Evolutionary conservation across 2,113 vertebrate species (phyloP).

Genomic region (Neolamprologus cancellatus): DNA sequence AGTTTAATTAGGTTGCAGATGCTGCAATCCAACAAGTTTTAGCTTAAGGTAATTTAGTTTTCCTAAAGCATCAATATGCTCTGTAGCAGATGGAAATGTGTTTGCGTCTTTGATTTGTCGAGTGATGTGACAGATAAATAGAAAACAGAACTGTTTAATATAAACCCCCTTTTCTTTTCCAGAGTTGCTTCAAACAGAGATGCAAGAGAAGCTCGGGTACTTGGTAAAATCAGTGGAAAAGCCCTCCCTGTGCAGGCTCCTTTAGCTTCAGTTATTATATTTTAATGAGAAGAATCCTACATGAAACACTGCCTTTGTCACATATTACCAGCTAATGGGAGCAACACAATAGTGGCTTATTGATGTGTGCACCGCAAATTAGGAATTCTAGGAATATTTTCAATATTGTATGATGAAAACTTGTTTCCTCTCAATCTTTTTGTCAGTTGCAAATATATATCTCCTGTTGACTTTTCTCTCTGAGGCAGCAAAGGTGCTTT

Average conservation of each 20-base stretch:
- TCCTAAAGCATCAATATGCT: background rate
- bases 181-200: background rate
- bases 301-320: background rate
- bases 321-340: background rate
- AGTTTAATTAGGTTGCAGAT: background rate
- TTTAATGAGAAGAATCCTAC: constrained; percentile 4
- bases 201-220: background rate
- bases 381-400: background rate
- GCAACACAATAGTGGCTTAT: background rate
- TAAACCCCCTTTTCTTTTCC: background rate
- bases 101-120: background rate
- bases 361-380: background rate
- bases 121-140: background rate
- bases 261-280: background rate
- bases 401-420: background rate
- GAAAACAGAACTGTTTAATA: background rate
- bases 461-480: background rate
- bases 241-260: background rate
- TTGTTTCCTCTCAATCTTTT: background rate
- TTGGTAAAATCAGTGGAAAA: background rate
- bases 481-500: background rate
- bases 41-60: background rate
- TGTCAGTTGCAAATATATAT: background rate
- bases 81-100: background rate
- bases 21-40: background rate